Evolutionary conservation across 2,113 vertebrate species (phyloP), one percentile per base, ranked within the genome.

Genomic region (Oostethus manadensis): DNA sequence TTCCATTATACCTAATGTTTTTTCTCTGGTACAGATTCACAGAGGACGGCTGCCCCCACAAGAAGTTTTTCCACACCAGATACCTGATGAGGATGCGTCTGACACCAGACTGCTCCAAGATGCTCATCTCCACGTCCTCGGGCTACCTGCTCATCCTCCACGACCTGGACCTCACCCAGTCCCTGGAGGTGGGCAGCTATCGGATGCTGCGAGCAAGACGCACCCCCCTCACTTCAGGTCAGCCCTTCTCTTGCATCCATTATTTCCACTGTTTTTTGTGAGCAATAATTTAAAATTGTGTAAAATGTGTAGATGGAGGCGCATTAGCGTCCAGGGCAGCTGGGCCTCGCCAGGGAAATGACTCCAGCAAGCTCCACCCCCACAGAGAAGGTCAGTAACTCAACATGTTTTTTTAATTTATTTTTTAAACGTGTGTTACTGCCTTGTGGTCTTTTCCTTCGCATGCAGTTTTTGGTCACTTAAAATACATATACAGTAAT

Each of bases 11-110:
- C 5, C 3, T 26, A 5, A 26, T 26, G 23, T 26, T 26, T 26
- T 5, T 14, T 40, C 17, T 20, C 0, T 22, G 0, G 1, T 45
- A 71, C 85, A 98, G 97, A 86, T 98, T 95, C 74, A 98, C 96
- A 22, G 96, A 98, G 79, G 95, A 98, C 21, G 97, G 97, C 20
- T 99, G 96, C 86, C 96, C 97, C 3, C 96, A 98, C 84, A 98
- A 97, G 78, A 99, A 98, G 87, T 99, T 99, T 80, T 99, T 99
- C 88, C 97, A 99, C 84, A 99, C 97, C 0, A 94, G 95, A 58
- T 99, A 98, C 70, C 90, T 99, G 45, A 99, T 99, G 97, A 77
- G 97, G 47, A 99, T 99, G 97, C 93, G 97, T 35, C 88, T 99
- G 84, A 99, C 96, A 0, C 96, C 97, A 54, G 97, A 99, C 87